Conservation (phyloP, 2,888 invertebrate species). For the Agrenia bidenticulata region DNA sequence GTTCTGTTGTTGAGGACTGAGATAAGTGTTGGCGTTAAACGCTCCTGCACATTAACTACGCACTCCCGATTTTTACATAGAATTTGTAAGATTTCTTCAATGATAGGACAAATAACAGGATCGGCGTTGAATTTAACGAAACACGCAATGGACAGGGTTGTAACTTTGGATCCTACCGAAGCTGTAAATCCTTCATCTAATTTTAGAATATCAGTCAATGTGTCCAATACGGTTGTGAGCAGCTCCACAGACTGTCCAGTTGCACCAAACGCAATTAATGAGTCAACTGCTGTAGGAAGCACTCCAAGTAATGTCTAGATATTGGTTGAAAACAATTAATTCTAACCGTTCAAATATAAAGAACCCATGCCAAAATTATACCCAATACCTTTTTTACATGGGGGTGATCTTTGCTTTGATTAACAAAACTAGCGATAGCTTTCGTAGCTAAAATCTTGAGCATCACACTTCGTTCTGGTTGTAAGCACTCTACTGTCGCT, state of each 20-base stretch:
- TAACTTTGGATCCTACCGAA: conserved; percentile 64
- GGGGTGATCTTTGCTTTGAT: conserved; percentile 41
- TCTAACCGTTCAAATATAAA: background rate
- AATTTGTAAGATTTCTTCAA: conserved; percentile 67
- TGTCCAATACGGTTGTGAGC: conserved; percentile 44
- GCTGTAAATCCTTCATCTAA: conserved; percentile 67
- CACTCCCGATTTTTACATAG: conserved; percentile 65
- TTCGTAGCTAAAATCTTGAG: conserved; percentile 50
- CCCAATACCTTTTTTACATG: conserved; percentile 38
- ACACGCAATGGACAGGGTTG: conserved; percentile 67
- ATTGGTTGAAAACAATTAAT: background rate
- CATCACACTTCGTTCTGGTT: conserved; percentile 46
- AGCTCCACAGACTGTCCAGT: conserved; percentile 46
- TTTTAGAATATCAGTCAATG: conserved; percentile 55
- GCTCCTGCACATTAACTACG: conserved; percentile 63
- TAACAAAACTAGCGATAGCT: conserved; percentile 47
- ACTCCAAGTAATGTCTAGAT: conserved; percentile 44
- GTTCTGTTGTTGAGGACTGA: conserved; percentile 59
- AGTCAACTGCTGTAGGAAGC: conserved; percentile 46
- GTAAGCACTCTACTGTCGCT: conserved; percentile 47
- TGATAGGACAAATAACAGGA: conserved; percentile 64
- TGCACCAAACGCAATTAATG: conserved; percentile 48
- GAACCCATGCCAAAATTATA: conserved; percentile 4
- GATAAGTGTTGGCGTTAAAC: conserved; percentile 67
- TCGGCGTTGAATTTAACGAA: conserved; percentile 68